Base-by-base conservation (phyloP, 2,888 invertebrate genomes). In the Eupithecia insigniata region DNA sequence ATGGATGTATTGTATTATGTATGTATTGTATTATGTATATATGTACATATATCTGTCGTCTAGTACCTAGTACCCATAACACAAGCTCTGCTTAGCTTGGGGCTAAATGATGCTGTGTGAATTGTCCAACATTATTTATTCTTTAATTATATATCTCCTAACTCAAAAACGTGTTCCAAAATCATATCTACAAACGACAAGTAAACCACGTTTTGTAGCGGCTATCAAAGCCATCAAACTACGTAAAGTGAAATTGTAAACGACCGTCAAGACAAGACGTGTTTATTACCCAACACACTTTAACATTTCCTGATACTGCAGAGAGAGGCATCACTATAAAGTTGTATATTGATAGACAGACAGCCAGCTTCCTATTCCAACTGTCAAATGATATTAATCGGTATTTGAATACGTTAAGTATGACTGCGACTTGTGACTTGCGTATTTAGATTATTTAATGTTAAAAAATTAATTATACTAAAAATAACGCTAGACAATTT, bases 231-330 rank as follows among this genome's bases (percentile, higher is more conserved):
- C 82, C 82, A 82, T 85, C 81, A 55, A 77, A 82, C 82, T 75
- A 75, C 84, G 85, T 86, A 81, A 82, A 79, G 79, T 82, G 82
- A 83, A 84, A 83, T 82, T 82, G 82, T 85, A 83, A 83, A 85
- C 84, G 82, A 79, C 78, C 70, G 78, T 76, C 76, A 80, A 79
- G 81, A 81, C 82, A 82, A 83, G 85, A 84, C 83, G 83, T 88
- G 86, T 87, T 86, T 85, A 86, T 86, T 84, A 72, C 82, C 51
- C 51, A 55, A 55, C 55, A 55, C 55, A 26, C 22, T 55, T 55
- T 55, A 51, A 55, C 55, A 55, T 55, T 55, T 55, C 55, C 32
- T 62, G 61, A 34, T 32, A 34, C 61, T 61, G 16, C 32, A 43
- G 61, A 30, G 61, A n/a, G 32, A 51, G n/a, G 22, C 51, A 30